Evolutionary conservation across 2,797 vertebrate species (phyloP).

Genomic region (Trematomus bernacchii): DNA sequence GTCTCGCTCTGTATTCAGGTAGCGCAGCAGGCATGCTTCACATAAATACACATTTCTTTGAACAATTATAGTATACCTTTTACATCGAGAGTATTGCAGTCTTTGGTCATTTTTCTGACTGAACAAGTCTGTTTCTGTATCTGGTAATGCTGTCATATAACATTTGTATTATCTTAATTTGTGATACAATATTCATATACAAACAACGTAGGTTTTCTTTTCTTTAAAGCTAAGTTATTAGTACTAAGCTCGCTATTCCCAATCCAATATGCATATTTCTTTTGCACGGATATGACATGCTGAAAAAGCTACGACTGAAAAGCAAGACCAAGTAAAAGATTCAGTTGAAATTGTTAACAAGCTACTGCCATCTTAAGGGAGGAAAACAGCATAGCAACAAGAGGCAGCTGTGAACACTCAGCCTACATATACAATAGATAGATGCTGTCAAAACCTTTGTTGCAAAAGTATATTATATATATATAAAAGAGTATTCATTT

Average conservation of each 20-base stretch:
- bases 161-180: slow-evolving; percentile 25
- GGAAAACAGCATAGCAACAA: slow-evolving; percentile 47
- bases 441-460: not conserved
- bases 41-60: not conserved
- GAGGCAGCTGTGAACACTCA: not conserved
- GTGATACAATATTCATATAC: not conserved
- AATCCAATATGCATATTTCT: not conserved
- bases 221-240: slow-evolving; percentile 21
- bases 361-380: slow-evolving; percentile 77
- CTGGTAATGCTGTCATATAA: not conserved
- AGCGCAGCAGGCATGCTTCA: slow-evolving; percentile 11
- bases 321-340: not conserved
- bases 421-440: not conserved
- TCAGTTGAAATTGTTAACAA: slow-evolving; percentile 7
- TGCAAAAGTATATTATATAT: no score
- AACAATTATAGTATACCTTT: not conserved
- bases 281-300: slow-evolving; percentile 11
- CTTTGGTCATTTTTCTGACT: not conserved
- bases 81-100: slow-evolving; percentile 6
- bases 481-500: no score
- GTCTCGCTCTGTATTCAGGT: slow-evolving; percentile 16
- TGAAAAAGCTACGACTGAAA: slow-evolving; percentile 29
- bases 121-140: not conserved
- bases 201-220: not conserved
- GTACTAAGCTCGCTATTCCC: not conserved